Evolutionary conservation across 2,113 vertebrate genomes (phyloP), one percentile per base, ranked within the genome.

Genomic region (Strix uralensis): DNA sequence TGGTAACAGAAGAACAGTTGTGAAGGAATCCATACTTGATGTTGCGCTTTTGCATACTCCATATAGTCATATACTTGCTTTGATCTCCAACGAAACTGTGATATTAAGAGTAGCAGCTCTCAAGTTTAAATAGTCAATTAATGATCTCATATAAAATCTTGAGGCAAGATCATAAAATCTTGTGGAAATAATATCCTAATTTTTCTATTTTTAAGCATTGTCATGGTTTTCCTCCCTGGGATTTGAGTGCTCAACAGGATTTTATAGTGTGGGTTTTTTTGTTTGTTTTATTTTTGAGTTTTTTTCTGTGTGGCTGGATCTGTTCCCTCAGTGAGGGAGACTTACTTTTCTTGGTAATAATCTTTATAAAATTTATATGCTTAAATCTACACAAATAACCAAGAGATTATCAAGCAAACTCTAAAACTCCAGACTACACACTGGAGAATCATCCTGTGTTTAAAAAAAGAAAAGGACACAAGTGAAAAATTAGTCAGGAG

Each of bases 1-100:
- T 34, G 55, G 42, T 38, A 92, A 67, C 47, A 71, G 55, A 83
- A 81, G 78, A 95, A 75, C 92, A 74, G 92, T 93, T 95, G 83
- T 6, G 1, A 52, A 79, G 69, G 67, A 59, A 65, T 69, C 75
- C 89, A 63, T 4, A 46, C 62, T 47, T 36, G 71, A 59, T 0
- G 13, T 74, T 88, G 46, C 46, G 40, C 44, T 85, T 90, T 11
- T 85, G n/a, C n/a, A 13, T 66, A 29, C 26, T 77, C 55, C 38
- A 3, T 40, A n/a, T 9, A 69, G 36, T 61, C 6, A 4, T 52
- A 65, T 5, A 2, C 36, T 70, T 51, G 42, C 38, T 94, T 88
- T 93, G 80, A 62, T 92, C 74, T 78, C 58, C 65, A 46, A 2
- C 1, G 10, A 83, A 96, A 84, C 57, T 51, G 34, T 19, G 88